Percentiles rank a stretch among this genome's conserved stretches.
Conservation (phyloP, 2,797 vertebrate species). For the Synaphobranchus kaupii region DNA sequence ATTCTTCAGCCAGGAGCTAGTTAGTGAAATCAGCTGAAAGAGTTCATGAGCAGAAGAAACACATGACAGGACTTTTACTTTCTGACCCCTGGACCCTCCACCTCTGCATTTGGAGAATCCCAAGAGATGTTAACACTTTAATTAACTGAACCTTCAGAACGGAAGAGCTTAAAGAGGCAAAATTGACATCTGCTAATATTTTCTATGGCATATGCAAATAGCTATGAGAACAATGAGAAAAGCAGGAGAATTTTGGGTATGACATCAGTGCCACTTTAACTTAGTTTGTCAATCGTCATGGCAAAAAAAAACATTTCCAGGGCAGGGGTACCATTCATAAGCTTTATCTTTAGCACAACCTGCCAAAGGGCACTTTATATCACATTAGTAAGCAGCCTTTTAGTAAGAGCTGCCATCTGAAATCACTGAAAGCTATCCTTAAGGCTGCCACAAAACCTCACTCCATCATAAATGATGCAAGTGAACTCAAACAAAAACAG, state of each 20-base stretch:
- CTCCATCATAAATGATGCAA: neutral
- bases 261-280: neutral
- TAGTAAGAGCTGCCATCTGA: neutral
- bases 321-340: neutral
- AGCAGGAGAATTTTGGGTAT: neutral
- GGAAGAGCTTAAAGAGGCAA: neutral
- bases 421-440: neutral
- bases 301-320: neutral
- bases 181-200: neutral
- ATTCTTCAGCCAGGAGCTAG: no score
- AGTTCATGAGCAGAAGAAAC: no score
- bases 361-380: neutral
- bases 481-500: neutral
- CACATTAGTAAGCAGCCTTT: neutral
- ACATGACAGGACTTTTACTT: no score
- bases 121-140: neutral
- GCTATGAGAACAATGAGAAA: neutral
- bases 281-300: neutral
- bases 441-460: neutral
- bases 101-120: neutral
- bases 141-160: neutral
- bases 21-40: no score
- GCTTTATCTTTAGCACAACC: neutral
- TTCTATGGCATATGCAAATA: neutral
- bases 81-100: no score